Conservation (phyloP, 2,888 invertebrate genomes). For the Trichogramma dendrolimi region DNA sequence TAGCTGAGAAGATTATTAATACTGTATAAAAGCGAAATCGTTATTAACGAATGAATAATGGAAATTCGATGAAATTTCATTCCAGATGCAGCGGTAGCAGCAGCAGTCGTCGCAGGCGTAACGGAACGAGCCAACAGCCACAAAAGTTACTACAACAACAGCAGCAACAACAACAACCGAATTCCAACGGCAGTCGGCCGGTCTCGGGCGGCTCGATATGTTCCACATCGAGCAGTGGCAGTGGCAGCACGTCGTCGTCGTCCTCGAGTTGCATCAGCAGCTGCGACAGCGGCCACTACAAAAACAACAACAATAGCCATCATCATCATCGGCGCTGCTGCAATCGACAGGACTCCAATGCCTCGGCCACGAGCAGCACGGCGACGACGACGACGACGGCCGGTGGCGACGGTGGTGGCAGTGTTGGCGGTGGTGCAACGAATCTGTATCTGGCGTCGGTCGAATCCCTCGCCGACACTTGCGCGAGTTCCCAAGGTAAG, state of each 20-base stretch:
- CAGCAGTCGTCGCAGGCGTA: neutral
- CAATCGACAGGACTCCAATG: slow-evolving; percentile 65
- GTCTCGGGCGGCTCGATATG: slow-evolving; percentile 75
- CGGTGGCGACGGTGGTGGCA: slow-evolving; percentile 50
- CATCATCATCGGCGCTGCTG: neutral
- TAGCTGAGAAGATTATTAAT: no score
- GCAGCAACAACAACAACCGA: slow-evolving; percentile 4
- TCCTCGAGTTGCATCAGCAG: no score
- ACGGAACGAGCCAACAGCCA: no score
- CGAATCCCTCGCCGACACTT: slow-evolving; percentile 79
- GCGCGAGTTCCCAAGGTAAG: slow-evolving; percentile 56
- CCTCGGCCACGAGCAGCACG: slow-evolving; percentile 68
- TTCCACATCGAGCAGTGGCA: slow-evolving; percentile 55
- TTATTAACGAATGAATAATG: no score
- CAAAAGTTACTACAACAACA: neutral
- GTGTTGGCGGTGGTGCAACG: slow-evolving; percentile 60
- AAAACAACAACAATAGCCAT: slow-evolving; percentile 32
- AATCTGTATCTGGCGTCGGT: slow-evolving; percentile 82
- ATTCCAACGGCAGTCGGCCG: slow-evolving; percentile 58
- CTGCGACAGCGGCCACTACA: no score
- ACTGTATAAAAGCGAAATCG: no score
- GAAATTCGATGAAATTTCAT: no score
- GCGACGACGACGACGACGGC: slow-evolving; percentile 44
- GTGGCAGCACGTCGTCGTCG: slow-evolving; percentile 46
- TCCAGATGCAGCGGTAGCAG: no score